Percentiles rank a stretch among this genome's conserved stretches.
Conservation (phyloP, 2,113 vertebrate genomes). For the Rhynchomys soricoides region DNA sequence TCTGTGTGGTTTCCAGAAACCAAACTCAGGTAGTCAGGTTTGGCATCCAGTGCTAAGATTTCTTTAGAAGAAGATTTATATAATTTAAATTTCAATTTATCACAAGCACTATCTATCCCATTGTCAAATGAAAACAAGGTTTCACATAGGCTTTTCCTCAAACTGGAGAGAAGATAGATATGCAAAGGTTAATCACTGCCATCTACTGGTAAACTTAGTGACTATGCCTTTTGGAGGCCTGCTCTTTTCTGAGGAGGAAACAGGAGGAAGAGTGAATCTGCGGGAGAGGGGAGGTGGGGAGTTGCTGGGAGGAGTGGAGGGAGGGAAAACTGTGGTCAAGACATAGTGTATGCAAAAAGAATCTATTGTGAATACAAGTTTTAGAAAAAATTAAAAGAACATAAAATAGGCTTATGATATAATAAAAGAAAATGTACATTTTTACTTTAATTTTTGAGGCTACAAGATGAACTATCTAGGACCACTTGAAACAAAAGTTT, state of each 20-base stretch:
- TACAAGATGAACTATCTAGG: neutral
- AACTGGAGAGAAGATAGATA: neutral
- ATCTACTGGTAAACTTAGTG: slow-evolving; percentile 27
- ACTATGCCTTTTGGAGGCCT: neutral
- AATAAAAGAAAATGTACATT: neutral
- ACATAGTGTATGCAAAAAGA: neutral
- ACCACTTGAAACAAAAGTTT: neutral
- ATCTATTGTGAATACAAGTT: neutral
- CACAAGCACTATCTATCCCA: neutral
- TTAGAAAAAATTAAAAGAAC: neutral
- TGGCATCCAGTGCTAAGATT: neutral
- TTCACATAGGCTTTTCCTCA: neutral
- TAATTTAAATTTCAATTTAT: neutral
- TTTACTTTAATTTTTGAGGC: neutral
- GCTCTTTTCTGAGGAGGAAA: neutral
- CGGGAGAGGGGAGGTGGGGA: neutral
- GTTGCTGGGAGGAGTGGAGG: neutral
- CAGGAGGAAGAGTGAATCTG: neutral
- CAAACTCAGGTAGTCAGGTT: neutral
- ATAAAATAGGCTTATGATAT: neutral
- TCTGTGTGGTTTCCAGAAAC: neutral
- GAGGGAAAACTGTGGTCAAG: no score
- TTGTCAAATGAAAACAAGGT: neutral
- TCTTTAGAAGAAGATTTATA: neutral
- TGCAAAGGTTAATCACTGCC: slow-evolving; percentile 41